Conservation (phyloP, 1,140 invertebrate species). For the Thaumatotibia leucotreta region DNA sequence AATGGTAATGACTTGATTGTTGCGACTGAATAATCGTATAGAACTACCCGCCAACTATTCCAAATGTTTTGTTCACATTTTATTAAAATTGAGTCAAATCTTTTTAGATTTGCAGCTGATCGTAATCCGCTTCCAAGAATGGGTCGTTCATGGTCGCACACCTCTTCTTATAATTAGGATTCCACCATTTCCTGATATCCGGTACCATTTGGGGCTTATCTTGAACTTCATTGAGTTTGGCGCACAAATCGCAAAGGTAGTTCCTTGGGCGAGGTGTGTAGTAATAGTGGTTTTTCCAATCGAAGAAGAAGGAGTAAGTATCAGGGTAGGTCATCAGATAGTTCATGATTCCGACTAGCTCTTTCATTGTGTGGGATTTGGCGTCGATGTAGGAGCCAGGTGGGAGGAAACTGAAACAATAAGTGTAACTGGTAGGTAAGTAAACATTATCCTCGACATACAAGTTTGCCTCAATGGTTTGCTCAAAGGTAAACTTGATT, state of each 20-base stretch:
- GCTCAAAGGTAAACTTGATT: too few relatives aligned
- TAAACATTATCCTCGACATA: too few relatives aligned
- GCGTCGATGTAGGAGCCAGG: constrained; percentile 55
- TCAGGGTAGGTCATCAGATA: constrained; percentile 47
- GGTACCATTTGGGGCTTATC: constrained; percentile 18
- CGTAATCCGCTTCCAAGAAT: background rate
- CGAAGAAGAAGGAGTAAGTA: constrained; percentile 55
- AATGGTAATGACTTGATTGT: too few relatives aligned
- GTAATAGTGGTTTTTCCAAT: constrained; percentile 62
- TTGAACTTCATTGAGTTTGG: constrained; percentile 37
- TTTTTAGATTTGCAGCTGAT: too few relatives aligned
- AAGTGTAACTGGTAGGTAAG: background rate
- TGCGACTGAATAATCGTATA: too few relatives aligned
- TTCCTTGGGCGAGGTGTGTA: constrained; percentile 35
- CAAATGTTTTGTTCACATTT: background rate
- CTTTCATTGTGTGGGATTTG: constrained; percentile 43
- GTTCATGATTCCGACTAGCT: constrained; percentile 50
- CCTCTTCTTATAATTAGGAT: constrained; percentile 34
- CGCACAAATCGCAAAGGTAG: constrained; percentile 46
- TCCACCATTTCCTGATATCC: constrained; percentile 56
- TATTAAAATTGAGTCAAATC: too few relatives aligned
- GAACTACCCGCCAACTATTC: background rate
- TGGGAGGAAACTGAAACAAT: constrained; percentile 52
- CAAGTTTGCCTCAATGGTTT: too few relatives aligned
- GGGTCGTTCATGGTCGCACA: constrained; percentile 17